Base-by-base conservation (phyloP, 1,140 invertebrate species). In the Drosophila tropicalis region DNA sequence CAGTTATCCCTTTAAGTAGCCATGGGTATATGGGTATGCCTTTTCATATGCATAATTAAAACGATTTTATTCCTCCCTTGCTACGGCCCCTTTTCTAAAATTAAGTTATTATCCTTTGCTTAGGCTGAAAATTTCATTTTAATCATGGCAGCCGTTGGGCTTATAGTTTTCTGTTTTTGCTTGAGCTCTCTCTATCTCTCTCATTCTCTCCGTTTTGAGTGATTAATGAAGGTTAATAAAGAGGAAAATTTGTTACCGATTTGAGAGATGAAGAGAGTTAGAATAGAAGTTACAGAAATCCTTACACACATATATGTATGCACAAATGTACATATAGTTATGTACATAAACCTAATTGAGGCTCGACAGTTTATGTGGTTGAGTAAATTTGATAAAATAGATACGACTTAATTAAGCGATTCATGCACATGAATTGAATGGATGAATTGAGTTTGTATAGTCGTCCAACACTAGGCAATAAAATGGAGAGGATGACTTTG, bases 221-320 rank as follows among this genome's bases (percentile, higher is more conserved):
- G 84, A 89, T 89, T 87, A 87, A 87, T 87, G 78, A 80, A 79
- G 79, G 74, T 70, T 86, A 86, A 87, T 79, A 86, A 74, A 56
- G 72, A 36, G 83, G 76, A 83, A 86, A 87, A 77, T 80, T 58
- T 78, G 69, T 69, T 62, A 58, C 32, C 83, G 63, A 81, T 71
- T 57, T 67, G 41, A 41, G 15, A 62, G 13, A 19, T 7, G 17
- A 40, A 36, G 34, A 41, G 19, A 25, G n/a, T 61, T 40, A 12
- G 22, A 25, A 19, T 7, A 41, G 51, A 51, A 81, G 63, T 7
- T 47, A 47, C 3, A 47, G 44, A 47, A 22, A 47, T 15, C 2
- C 25, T 3, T 25, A 25, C 25, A 25, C 4, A 25, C 4, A 5
- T 25, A 25, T 25, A 25, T 25, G 25, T 25, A 25, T 0, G 5